Evolutionary conservation across 2,113 vertebrate genomes (phyloP), one percentile per base, ranked within the genome.

Genomic region (Brachyistius frenatus): DNA sequence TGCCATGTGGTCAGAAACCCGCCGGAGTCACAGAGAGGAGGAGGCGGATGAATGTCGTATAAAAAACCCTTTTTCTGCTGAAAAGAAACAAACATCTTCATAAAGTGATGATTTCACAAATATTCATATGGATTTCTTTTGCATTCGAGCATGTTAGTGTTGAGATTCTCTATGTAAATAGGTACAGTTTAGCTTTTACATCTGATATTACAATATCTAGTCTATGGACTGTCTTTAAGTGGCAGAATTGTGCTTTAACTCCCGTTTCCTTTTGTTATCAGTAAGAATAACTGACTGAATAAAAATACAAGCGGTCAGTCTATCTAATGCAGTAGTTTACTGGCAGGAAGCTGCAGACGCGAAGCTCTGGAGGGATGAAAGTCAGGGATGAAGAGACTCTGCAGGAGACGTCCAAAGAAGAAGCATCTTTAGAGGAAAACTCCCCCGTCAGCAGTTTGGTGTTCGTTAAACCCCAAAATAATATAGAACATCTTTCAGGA

Each of bases 221-320:
- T 87, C 84, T 96, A 96, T 92, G 94, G 95, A 96, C 95, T 93
- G 95, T 95, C 95, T 94, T 95, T 96, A 96, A 97, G 96, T 96
- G 97, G 96, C 95, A 96, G 95, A 94, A 96, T 99, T 99, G 98
- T 99, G 98, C 98, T 99, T 99, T 96, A 95, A 96, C 95, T 97
- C 95, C 96, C 95, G 93, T 89, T 88, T 96, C 96, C 95, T 96
- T 23, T 95, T 95, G 95, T 95, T 96, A 95, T 96, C 95, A 94
- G 96, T 95, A 94, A 95, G 95, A 92, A 95, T 94, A 95, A 96
- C 81, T 94, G 95, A 96, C 94, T 94, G 94, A 93, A 95, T 76
- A 56, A 87, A 96, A 96, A 68, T 83, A 77, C 80, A 96, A 96
- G 93, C 96, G 95, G 96, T 95, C 94, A 95, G 95, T 96, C 95